Evolutionary conservation across 1,140 invertebrate species (phyloP).

Genomic region (Drosophila arizonae): DNA sequence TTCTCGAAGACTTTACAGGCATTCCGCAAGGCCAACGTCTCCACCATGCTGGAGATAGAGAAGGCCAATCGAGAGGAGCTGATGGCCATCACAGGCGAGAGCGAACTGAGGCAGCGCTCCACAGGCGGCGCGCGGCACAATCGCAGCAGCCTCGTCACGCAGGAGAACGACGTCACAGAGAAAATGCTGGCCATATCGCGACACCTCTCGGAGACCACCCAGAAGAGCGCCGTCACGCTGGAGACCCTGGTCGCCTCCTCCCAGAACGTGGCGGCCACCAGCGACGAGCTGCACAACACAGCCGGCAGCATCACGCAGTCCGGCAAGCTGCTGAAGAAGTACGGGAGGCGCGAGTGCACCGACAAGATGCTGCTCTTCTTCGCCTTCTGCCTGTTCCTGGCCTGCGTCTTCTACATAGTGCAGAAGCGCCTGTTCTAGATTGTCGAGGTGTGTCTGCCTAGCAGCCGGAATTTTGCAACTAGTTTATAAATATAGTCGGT

Average conservation of each 20-base stretch:
- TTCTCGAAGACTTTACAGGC: constrained; percentile 87
- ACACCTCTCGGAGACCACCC: constrained; percentile 92
- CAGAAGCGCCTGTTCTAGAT: constrained; percentile 92
- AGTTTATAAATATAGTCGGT: constrained; percentile 31
- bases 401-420: constrained; percentile 95
- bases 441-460: background rate
- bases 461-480: constrained; percentile 17
- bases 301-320: constrained; percentile 94
- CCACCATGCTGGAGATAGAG: constrained; percentile 89
- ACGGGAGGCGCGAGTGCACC: constrained; percentile 95
- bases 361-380: constrained; percentile 96
- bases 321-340: constrained; percentile 95
- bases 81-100: constrained; percentile 85
- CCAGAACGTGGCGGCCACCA: constrained; percentile 87
- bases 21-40: constrained; percentile 91
- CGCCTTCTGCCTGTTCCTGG: constrained; percentile 95
- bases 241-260: constrained; percentile 90
- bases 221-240: constrained; percentile 92
- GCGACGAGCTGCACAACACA: constrained; percentile 93
- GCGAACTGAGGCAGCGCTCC: constrained; percentile 84
- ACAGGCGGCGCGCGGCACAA: constrained; percentile 57
- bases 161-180: constrained; percentile 88
- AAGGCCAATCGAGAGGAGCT: constrained; percentile 88
- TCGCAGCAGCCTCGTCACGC: constrained; percentile 72
- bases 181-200: constrained; percentile 92